phyloP scores from a whole-genome alignment of 2,113 vertebrate genomes.

The Percina caprodes region DNA sequence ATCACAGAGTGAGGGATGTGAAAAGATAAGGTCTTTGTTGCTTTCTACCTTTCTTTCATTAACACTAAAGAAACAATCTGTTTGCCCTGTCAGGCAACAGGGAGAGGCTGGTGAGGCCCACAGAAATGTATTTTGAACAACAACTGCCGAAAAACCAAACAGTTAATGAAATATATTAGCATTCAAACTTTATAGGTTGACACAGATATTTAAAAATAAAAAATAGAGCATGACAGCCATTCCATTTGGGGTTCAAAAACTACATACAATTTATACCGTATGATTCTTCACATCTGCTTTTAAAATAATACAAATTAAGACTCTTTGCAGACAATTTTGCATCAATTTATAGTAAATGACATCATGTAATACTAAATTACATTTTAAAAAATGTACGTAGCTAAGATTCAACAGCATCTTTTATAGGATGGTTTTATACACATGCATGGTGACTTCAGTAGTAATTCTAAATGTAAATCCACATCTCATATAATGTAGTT shows the following conservation, averaged over 20 bases:
- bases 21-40: conserved; percentile 74
- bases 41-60: conserved; percentile 55
- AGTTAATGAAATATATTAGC: not conserved
- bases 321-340: not conserved
- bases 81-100: conserved; percentile 36
- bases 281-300: not conserved
- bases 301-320: not conserved
- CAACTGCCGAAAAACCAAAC: not conserved
- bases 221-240: too few relatives aligned
- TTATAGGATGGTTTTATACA: not conserved
- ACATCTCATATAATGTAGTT: not conserved
- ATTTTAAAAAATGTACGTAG: not conserved
- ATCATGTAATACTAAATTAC: too few relatives aligned
- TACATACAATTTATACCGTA: not conserved
- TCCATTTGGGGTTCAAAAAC: not conserved
- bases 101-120: conserved; percentile 18
- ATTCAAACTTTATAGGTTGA: not conserved
- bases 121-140: conserved; percentile 37
- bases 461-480: not conserved
- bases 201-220: too few relatives aligned
- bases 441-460: not conserved
- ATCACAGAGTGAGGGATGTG: conserved; percentile 53
- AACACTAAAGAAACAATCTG: conserved; percentile 39
- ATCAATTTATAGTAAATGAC: not conserved
- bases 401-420: not conserved